phyloP scores from a whole-genome alignment of 2,797 vertebrate species.

The Forpus xanthops region DNA sequence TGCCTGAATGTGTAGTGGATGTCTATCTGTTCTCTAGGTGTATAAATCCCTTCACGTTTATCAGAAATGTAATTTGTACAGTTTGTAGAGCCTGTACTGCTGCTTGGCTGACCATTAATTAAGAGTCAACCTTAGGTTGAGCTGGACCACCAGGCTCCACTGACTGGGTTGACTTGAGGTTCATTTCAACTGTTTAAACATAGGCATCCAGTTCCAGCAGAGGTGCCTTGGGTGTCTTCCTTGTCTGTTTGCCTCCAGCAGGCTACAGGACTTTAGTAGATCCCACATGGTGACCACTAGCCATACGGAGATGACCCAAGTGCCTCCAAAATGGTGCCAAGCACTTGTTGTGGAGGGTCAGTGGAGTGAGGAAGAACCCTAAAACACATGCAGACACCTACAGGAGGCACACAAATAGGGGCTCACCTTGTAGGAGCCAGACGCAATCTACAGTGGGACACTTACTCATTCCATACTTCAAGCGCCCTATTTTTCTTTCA shows the following conservation, averaged over 20 bases:
- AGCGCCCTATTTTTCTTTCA: background rate
- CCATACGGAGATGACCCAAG: background rate
- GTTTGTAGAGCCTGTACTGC: background rate
- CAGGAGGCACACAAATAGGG: background rate
- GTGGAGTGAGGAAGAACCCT: background rate
- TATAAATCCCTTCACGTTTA: background rate
- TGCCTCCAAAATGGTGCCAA: background rate
- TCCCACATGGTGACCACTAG: background rate
- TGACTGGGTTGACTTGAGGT: background rate
- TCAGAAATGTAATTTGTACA: background rate
- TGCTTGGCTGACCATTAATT: background rate
- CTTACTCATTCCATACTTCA: background rate
- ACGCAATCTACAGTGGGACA: background rate
- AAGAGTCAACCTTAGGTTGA: background rate
- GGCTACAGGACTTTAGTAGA: background rate
- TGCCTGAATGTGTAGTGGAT: background rate
- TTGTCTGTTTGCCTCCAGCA: background rate
- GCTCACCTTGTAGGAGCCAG: background rate
- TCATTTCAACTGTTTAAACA: background rate
- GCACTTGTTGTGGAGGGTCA: background rate
- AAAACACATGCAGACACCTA: background rate
- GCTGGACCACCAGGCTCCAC: background rate
- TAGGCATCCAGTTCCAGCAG: background rate
- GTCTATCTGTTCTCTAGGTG: background rate
- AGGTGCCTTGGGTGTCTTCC: background rate